A percentile compares a stretch with the other conserved stretches of the same genome.
Conservation (phyloP, 2,797 vertebrate species). For the Gymnothorax reevesii region DNA sequence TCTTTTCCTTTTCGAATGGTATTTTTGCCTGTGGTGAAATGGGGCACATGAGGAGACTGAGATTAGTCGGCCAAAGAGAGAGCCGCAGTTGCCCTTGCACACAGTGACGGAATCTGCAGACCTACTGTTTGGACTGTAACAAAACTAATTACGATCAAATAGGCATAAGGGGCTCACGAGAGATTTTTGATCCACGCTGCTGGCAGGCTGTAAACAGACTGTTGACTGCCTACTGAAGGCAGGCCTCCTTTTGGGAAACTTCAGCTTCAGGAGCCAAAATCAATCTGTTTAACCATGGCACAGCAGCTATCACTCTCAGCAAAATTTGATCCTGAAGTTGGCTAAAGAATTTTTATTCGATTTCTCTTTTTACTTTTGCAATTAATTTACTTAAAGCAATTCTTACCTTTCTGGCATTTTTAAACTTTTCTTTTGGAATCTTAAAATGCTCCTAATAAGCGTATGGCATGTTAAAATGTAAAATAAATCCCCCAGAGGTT, state of each 20-base stretch:
- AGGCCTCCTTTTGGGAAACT: background rate
- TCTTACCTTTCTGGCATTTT: no score
- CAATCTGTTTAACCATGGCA: slow-evolving; percentile 46
- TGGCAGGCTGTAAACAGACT: slow-evolving; percentile 56
- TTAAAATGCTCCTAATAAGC: no score
- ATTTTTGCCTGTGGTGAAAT: background rate
- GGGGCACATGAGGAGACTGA: background rate
- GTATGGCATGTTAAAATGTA: no score
- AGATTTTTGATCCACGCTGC: slow-evolving; percentile 42
- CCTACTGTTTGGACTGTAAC: slow-evolving; percentile 26
- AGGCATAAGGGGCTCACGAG: slow-evolving; percentile 49
- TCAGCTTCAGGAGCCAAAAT: slow-evolving; percentile 34
- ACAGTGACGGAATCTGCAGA: background rate
- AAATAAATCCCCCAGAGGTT: no score
- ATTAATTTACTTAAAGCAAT: background rate
- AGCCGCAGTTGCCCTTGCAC: slow-evolving; percentile 10
- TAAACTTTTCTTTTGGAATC: no score
- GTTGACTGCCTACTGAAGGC: slow-evolving; percentile 41
- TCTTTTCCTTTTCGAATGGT: slow-evolving; percentile 5
- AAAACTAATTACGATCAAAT: slow-evolving; percentile 54
- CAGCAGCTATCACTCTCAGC: background rate
- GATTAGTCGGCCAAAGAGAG: background rate
- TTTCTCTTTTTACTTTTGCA: background rate
- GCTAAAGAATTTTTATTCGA: background rate
- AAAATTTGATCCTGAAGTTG: background rate